Evolutionary conservation across 2,113 vertebrate species (phyloP), one percentile per base, ranked within the genome.

Genomic region (Pomatostomus ruficeps): DNA sequence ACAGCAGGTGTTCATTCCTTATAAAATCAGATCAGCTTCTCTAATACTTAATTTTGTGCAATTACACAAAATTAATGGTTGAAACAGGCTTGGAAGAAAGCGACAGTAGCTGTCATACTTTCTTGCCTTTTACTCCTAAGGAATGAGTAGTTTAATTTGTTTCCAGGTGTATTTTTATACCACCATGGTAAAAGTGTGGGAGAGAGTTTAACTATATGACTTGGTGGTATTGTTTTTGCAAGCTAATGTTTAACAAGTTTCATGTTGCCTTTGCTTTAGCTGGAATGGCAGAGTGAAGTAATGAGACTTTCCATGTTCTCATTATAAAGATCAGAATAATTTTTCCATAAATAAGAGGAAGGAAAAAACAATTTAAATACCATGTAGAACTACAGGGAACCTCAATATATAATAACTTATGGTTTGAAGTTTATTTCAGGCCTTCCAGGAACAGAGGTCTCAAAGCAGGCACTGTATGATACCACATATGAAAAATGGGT

Each of bases 221-320:
- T 72, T n/a, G 20, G 26, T 88, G 48, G n/a, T 86, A 51, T 76
- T 94, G 77, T 89, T 94, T 85, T 83, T 75, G 54, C 46, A 72
- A 80, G 73, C 23, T 82, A 74, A 94, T 79, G 12, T 84, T 96
- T 94, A 95, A 87, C 76, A 59, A 85, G 45, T 71, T 91, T 65
- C 26, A 13, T 33, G 28, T 92, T 81, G 62, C 52, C 16, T 91
- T 94, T 93, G 59, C 91, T 93, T 87, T 77, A 89, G 24, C 61
- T 85, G 82, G 18, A 82, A 42, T 75, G 38, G 22, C 59, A 57
- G 19, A 72, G 15, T 75, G 33, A 45, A 72, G 35, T 77, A 54
- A 43, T 66, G 24, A 84, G n/a, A 63, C 28, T 91, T 86, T 42
- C 45, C 2, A 8, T 22, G 24, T 91, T 93, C 72, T 74, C 23